Conservation (phyloP, 2,113 vertebrate species). For the Numenius arquata region DNA sequence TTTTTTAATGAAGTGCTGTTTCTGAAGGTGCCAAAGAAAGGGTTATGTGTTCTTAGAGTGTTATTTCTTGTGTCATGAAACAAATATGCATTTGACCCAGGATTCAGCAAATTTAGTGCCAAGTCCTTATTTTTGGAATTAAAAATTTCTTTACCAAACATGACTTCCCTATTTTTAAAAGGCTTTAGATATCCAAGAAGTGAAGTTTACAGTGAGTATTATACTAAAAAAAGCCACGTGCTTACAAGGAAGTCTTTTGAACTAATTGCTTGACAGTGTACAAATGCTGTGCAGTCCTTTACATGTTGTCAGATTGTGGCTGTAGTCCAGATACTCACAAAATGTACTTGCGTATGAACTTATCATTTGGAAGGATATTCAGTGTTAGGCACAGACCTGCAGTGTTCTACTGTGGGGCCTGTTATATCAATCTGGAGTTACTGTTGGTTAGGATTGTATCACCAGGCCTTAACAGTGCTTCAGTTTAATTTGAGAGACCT, state of each 20-base stretch:
- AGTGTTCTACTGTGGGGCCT: neutral
- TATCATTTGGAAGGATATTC: neutral
- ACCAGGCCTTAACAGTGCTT: neutral
- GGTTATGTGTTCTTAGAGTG: neutral
- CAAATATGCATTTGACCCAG: neutral
- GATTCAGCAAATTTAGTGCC: neutral
- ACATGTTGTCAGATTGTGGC: neutral
- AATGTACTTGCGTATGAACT: neutral
- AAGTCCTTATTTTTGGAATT: neutral
- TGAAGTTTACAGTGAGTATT: neutral
- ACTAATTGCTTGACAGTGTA: neutral
- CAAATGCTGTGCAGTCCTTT: neutral
- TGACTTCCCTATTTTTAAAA: neutral
- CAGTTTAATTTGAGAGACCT: neutral
- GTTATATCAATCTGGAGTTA: neutral
- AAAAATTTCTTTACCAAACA: neutral
- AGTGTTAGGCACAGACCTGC: neutral
- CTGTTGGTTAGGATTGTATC: neutral
- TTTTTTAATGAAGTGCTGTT: neutral
- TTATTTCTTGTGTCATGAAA: slow-evolving; percentile 23
- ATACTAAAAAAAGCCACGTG: neutral
- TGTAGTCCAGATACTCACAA: neutral
- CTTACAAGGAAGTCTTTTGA: neutral
- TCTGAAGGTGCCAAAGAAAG: neutral
- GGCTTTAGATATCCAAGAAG: neutral